Evolutionary conservation across 1,140 invertebrate species (phyloP), one percentile per base, ranked within the genome.

Genomic region (Drosophila arizonae): DNA sequence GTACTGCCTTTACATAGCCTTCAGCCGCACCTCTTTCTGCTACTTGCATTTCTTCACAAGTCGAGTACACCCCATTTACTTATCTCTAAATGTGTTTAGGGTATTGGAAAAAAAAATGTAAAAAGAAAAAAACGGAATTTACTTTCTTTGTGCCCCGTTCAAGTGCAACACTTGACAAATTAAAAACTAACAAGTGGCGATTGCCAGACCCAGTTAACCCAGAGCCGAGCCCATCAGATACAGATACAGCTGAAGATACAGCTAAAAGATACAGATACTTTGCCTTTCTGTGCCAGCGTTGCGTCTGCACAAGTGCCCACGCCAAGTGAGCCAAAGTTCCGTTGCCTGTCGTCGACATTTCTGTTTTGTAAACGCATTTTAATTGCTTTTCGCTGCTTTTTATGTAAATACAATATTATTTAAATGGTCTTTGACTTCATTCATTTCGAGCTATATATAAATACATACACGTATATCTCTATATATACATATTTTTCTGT

Each of bases 151-250:
- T 50, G 41, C 30, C 9, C 26, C 50, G 62, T 68, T 87, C 84
- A 88, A 87, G 82, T 87, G 79, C 82, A 82, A 79, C 82, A 88
- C 82, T 87, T 81, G 76, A 87, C 84, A 87, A 87, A 88, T 88
- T 87, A 82, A 87, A 88, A 70, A 8, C 55, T 56, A 60, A 76
- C 81, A 87, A 87, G 82, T 88, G 82, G 84, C 65, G 71, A 77
- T 73, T 68, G 75, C 75, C 75, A 77, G 39, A 81, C 82, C 81
- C 81, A 81, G 15, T 48, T 21, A 54, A 48, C 55, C 55, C 54
- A 63, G 36, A 67, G 61, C 60, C 73, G 36, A 69, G 69, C 64
- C 73, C 66, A 76, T 60, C 67, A 65, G 50, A 33, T 63, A 54
- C 75, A 72, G 46, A 45, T 68, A 68, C 50, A 55, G 17, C 24